Evolutionary conservation across 2,797 vertebrate species (phyloP), one percentile per base, ranked within the genome.

Genomic region (Glyptemys insculpta): DNA sequence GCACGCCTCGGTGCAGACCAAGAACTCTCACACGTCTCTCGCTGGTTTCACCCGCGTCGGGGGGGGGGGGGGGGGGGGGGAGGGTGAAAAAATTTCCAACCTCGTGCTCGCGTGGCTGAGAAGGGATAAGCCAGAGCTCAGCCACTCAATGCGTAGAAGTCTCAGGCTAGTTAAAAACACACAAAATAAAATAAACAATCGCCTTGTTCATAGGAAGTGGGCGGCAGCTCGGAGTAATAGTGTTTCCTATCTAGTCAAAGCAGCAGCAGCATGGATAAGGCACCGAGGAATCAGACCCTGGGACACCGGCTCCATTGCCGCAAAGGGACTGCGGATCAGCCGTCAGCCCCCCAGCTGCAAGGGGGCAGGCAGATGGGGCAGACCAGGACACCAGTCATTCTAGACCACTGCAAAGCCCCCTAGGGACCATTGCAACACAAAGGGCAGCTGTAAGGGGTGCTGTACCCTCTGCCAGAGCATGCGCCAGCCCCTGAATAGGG

Each of bases 31-130:
- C 65, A 2, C 9, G 4, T 2, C 8, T 23, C n/a, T 34, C 31
- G 16, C 62, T n/a, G 62, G 34, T 18, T n/a, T n/a, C 8, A 21
- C n/a, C 19, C 19, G 1, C 3, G 3, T 3, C 2, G 8, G 10
- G 5, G 65, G 11, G 53, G 4, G 8, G 53, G 11, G 53, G 4
- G 8, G 53, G 65, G 8, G 5, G 5, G 65, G 12, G 53, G 2
- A 23, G 53, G 3, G 53, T 21, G 53, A 21, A 41, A 68, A 19
- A 18, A 10, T 11, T 5, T 72, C 37, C n/a, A 37, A 41, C n/a
- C 21, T 37, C 8, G n/a, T 3, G 10, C n/a, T 3, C 19, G 1
- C 37, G 19, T 19, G n/a, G 74, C 74, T 47, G 44, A 49, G 74
- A 49, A 47, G 44, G 74, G 74, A 49, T 16, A 29, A 47, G 41